Conservation (phyloP, 2,113 vertebrate species). For the Aptenodytes patagonicus region DNA sequence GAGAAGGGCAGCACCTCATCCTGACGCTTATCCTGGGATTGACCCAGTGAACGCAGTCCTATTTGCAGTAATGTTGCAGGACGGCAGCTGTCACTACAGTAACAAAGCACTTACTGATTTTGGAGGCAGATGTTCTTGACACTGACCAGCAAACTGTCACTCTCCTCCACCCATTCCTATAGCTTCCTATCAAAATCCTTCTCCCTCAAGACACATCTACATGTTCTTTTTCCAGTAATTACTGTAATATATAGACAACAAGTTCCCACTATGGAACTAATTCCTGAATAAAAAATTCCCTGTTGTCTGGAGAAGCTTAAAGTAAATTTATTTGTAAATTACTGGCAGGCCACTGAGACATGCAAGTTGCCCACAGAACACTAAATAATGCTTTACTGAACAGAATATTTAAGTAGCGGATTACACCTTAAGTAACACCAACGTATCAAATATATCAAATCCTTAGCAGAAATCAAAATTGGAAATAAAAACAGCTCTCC, state of each 20-base stretch:
- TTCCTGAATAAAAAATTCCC: neutral
- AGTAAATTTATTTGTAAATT: neutral
- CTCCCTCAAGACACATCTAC: neutral
- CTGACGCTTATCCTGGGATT: neutral
- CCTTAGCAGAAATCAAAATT: neutral
- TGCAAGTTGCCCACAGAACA: neutral
- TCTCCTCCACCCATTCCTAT: neutral
- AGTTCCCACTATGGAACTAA: neutral
- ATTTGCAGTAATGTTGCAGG: neutral
- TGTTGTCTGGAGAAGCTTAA: neutral
- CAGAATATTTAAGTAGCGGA: neutral
- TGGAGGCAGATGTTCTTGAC: neutral
- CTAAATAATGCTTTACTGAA: neutral
- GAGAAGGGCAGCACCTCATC: neutral
- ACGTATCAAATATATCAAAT: neutral
- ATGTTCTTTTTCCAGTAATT: neutral
- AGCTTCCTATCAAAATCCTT: neutral
- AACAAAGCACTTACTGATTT: neutral
- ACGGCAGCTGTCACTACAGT: neutral
- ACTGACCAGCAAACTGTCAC: neutral
- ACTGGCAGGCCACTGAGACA: neutral
- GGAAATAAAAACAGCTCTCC: neutral
- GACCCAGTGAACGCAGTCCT: neutral
- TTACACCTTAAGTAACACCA: neutral
- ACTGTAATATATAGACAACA: neutral